Percentiles rank a stretch among this genome's conserved stretches.
Conservation (phyloP, 2,113 vertebrate species). For the Galemys pyrenaicus region DNA sequence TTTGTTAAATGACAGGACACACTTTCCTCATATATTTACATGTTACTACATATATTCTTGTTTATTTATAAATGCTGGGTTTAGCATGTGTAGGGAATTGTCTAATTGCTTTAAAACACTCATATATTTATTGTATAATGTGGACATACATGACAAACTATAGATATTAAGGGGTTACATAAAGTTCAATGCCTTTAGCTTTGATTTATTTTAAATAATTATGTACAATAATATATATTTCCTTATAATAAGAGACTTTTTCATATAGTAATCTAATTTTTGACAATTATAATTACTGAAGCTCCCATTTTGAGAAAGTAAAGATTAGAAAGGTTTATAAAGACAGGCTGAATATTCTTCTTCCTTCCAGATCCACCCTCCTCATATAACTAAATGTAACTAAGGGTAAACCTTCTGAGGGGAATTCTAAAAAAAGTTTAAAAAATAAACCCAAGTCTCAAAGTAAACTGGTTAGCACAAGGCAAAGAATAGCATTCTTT, state of each 20-base stretch:
- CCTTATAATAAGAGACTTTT: no score
- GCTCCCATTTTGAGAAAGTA: background rate
- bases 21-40: background rate
- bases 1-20: background rate
- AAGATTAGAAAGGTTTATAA: background rate
- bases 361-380: background rate
- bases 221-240: no score
- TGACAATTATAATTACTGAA: background rate
- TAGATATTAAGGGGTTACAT: background rate
- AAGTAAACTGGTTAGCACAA: conserved; percentile 19
- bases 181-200: background rate
- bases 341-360: background rate
- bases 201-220: no score
- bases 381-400: background rate
- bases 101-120: background rate
- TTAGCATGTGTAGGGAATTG: background rate
- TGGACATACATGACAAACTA: background rate
- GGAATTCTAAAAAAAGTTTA: background rate
- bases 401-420: background rate
- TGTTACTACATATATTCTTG: background rate
- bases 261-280: no score
- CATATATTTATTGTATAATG: background rate
- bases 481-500: background rate
- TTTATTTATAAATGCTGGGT: background rate
- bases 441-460: background rate